Evolutionary conservation across 2,888 invertebrate species (phyloP).

Genomic region (Agrotis clavis): DNA sequence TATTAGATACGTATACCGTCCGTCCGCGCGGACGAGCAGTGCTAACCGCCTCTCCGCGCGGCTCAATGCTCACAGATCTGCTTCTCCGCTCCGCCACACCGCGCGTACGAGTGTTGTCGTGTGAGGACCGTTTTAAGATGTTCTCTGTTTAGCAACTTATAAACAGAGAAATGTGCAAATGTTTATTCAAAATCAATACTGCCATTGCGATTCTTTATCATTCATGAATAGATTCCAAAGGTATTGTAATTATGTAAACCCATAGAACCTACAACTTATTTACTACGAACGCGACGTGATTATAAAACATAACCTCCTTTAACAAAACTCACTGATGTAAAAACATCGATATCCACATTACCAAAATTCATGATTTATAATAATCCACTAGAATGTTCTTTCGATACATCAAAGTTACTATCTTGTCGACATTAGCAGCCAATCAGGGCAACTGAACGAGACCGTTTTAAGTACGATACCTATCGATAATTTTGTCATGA

Average conservation of each 20-base stretch:
- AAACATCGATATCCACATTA: constrained; percentile 33
- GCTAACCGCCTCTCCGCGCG: no score
- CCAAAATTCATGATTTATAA: constrained; percentile 58
- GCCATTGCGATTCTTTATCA: neutral
- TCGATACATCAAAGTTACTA: constrained; percentile 70
- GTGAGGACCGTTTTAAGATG: no score
- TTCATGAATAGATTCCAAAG: constrained; percentile 19
- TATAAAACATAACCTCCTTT: constrained; percentile 31
- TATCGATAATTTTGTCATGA: constrained; percentile 79
- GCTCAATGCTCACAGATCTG: no score
- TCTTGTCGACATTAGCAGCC: constrained; percentile 73
- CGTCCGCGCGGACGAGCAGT: no score
- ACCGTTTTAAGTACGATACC: constrained; percentile 73
- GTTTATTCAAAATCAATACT: neutral
- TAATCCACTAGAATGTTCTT: constrained; percentile 48
- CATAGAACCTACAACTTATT: constrained; percentile 9
- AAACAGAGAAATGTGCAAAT: constrained; percentile 1
- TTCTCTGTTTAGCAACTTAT: neutral
- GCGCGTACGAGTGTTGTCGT: no score
- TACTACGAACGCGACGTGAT: constrained; percentile 7
- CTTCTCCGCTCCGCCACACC: no score
- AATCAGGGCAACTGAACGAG: constrained; percentile 72
- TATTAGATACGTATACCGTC: no score
- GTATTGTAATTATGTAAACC: constrained; percentile 12
- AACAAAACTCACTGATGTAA: constrained; percentile 14